Conservation (phyloP, 2,797 vertebrate species). For the Arrhamphus sclerolepis region DNA sequence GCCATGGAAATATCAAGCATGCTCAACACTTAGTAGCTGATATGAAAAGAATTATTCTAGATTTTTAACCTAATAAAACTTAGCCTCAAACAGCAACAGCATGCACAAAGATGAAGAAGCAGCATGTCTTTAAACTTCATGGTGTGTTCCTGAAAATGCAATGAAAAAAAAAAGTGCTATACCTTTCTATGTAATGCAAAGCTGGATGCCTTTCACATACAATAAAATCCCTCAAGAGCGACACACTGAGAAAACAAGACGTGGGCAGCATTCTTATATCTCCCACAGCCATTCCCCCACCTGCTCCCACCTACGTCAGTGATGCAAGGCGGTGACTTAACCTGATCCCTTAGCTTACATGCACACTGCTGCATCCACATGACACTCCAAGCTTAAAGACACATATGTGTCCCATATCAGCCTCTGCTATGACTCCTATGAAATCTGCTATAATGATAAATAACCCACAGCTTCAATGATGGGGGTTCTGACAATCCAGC, state of each 20-base stretch:
- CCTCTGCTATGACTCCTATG: neutral
- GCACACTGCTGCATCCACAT: slow-evolving; percentile 15
- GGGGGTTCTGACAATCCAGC: neutral
- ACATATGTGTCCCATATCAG: slow-evolving; percentile 1
- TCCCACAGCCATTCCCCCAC: slow-evolving; percentile 53
- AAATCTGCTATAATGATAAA: slow-evolving; percentile 24
- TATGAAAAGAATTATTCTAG: too few species aligned
- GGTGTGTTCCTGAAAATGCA: too few species aligned
- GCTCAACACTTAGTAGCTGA: too few species aligned
- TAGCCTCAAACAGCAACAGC: too few species aligned
- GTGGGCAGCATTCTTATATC: slow-evolving; percentile 66
- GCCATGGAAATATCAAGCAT: neutral
- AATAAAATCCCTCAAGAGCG: slow-evolving; percentile 48
- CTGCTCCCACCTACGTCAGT: slow-evolving; percentile 65
- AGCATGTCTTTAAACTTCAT: too few species aligned
- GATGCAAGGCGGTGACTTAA: slow-evolving; percentile 34
- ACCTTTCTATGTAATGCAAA: slow-evolving; percentile 50
- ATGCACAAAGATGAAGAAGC: too few species aligned
- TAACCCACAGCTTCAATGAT: neutral
- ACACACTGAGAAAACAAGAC: slow-evolving; percentile 56
- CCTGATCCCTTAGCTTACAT: slow-evolving; percentile 9
- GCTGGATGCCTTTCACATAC: neutral
- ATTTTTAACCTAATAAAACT: too few species aligned
- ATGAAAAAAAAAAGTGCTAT: slow-evolving; percentile 8
- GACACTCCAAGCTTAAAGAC: slow-evolving; percentile 3